Percentiles rank a stretch among this genome's conserved stretches.
phyloP scores from a whole-genome alignment of 1,140 invertebrate species.

The Drosophila guanche region DNA sequence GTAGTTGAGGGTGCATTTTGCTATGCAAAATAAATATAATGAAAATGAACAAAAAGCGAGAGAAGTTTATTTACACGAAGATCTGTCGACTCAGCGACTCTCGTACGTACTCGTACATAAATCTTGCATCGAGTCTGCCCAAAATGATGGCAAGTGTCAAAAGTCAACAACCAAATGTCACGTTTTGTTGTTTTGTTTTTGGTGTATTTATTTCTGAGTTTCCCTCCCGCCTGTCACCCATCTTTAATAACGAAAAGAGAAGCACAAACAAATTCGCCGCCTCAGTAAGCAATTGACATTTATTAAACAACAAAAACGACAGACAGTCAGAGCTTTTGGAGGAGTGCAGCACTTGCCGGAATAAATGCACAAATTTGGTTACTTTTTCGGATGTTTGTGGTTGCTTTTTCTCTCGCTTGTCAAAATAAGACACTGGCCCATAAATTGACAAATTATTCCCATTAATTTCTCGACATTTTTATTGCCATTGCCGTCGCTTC shows the following conservation, averaged over 20 bases:
- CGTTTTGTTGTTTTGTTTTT: constrained; percentile 71
- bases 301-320: constrained; percentile 53
- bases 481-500: constrained; percentile 44
- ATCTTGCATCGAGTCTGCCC: constrained; percentile 56
- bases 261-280: constrained; percentile 35
- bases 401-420: constrained; percentile 58
- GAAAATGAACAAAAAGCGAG: constrained; percentile 16
- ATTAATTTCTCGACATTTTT: constrained; percentile 70
- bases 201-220: constrained; percentile 31
- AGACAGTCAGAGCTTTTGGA: constrained; percentile 2
- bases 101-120: constrained; percentile 48
- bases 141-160: constrained; percentile 80
- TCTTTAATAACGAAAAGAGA: constrained; percentile 23
- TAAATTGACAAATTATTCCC: constrained; percentile 73
- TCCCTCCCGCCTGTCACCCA: constrained; percentile 5
- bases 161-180: constrained; percentile 79
- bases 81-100: constrained; percentile 51
- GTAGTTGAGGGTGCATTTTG: constrained; percentile 48
- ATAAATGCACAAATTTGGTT: constrained; percentile 33
- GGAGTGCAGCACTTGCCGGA: constrained; percentile 64
- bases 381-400: constrained; percentile 21
- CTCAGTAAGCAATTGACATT: constrained; percentile 69
- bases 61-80: constrained; percentile 61
- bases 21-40: constrained; percentile 29
- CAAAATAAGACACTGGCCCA: constrained; percentile 55